Base-by-base conservation (phyloP, 2,797 vertebrate species). In the Eulemur mongoz region DNA sequence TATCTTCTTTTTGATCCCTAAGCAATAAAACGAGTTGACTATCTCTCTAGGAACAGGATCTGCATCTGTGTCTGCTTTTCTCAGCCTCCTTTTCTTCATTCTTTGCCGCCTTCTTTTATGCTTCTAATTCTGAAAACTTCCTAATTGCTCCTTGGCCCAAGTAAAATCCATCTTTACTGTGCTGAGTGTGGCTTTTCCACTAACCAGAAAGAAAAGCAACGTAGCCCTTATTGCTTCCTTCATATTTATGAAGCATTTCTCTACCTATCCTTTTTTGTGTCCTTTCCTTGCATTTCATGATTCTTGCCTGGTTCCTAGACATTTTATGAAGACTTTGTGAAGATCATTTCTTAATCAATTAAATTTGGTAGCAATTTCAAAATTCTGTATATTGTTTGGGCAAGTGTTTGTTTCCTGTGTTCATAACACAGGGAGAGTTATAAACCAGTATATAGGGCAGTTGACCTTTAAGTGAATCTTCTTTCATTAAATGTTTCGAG, bases 21-120 rank as follows among this genome's bases (percentile, higher is more conserved):
- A 98, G 97, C 97, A 98, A 96, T 96, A 94, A 97, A 96, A 93
- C 65, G 73, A 97, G 89, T 96, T 96, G 96, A 88, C 85, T 90
- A 5, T 80, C 52, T 95, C 82, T 97, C 54, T 35, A 90, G 81
- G 45, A 95, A 35, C 15, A 50, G 69, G 35, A 32, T 90, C 83
- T 85, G 40, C 79, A 27, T 88, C 50, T 57, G 69, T 54, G 59
- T 91, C 30, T 94, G 63, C 67, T 80, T 92, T 61, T 32, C 48
- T 73, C 23, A 13, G 59, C 52, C 7, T 48, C 43, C 11, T 91
- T 22, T 2, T 75, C 91, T 57, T 89, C 63, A 4, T 87, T 72
- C 43, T 45, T 79, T 32, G 27, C 25, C 17, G 59, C 88, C 67
- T 59, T 78, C 92, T 95, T 83, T 95, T 45, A 92, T 15, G 14